Evolutionary conservation across 1,140 invertebrate species (phyloP), one percentile per base, ranked within the genome.

Genomic region (Musca vetustissima): DNA sequence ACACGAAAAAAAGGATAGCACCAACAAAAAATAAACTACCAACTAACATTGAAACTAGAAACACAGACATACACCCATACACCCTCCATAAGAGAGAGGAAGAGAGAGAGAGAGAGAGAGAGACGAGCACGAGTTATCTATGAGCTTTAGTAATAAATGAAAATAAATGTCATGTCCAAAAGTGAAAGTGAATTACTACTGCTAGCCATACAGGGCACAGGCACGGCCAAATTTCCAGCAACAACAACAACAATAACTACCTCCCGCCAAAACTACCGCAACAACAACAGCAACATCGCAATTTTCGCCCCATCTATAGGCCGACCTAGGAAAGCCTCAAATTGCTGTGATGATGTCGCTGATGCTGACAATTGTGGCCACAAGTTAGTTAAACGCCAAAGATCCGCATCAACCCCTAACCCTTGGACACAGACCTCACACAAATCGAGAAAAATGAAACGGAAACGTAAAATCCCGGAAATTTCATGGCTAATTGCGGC

Each of bases 401-500:
- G 36, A 11, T 21, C 2, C 0, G 4, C 14, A 19, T 36, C 2
- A 0, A 8, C 14, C 28, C 25, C n/a, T n/a, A 4, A 59, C 22
- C 15, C 22, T 15, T 13, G 25, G 17, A 53, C 59, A 36, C 8
- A n/a, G 22, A 43, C 32, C 19, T 28, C 28, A 28, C 67, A 53
- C 64, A 49, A 61, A 71, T 49, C 71, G n/a, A 73, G 73, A 71
- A 76, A 77, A 77, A 68, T 74, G 74, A 76, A 77, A 67, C 78
- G 78, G 74, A 78, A 77, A 73, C 74, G 75, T 72, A 72, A 78
- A 79, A 72, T 77, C 76, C 75, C 78, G 78, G 78, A 80, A 80
- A 77, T 80, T 78, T 78, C 75, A 72, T 76, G 74, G 75, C 78
- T 80, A 80, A 80, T 80, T 80, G 78, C 74, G 72, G 78, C 74